These are phyloP conservation scores for Sciurus carolinensis DNA, from an alignment of 2,797 vertebrate genomes.

Conservation along the genomic window DNA sequence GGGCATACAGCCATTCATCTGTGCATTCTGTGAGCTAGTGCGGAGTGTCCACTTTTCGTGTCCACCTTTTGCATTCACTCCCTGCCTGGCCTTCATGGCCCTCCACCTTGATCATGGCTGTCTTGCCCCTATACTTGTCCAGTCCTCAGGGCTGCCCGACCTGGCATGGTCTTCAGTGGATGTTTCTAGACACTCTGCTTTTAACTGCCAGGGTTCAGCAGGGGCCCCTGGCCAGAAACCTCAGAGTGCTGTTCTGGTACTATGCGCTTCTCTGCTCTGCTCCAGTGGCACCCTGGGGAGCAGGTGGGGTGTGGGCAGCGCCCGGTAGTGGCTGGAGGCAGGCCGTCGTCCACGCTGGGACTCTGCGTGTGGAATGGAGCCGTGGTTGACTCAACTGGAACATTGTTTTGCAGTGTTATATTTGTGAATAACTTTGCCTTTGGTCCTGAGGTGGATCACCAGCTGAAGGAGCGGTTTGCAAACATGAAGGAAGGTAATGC, in stretches of 20 bases:
- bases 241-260: too few relatives aligned
- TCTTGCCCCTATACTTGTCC: not conserved
- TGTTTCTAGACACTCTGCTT: not conserved
- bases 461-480: slow-evolving; percentile 99
- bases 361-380: not conserved
- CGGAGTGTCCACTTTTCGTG: too few relatives aligned
- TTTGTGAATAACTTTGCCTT: slow-evolving; percentile 99
- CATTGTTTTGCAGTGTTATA: slow-evolving; percentile 96
- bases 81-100: not conserved
- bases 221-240: not conserved
- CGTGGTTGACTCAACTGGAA: slow-evolving; percentile 70
- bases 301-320: not conserved
- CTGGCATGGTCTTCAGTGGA: too few relatives aligned
- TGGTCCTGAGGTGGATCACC: slow-evolving; percentile 99
- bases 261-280: not conserved
- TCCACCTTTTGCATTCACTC: too few relatives aligned
- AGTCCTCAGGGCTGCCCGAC: not conserved
- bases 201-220: not conserved
- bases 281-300: not conserved
- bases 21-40: too few relatives aligned
- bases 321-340: not conserved
- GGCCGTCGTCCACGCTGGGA: not conserved
- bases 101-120: too few relatives aligned
- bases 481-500: slow-evolving; percentile 99
- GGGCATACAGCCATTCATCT: too few relatives aligned